Evolutionary conservation across 2,888 invertebrate species (phyloP), one percentile per base, ranked within the genome.

Genomic region (Macrosoma leucophasiata): DNA sequence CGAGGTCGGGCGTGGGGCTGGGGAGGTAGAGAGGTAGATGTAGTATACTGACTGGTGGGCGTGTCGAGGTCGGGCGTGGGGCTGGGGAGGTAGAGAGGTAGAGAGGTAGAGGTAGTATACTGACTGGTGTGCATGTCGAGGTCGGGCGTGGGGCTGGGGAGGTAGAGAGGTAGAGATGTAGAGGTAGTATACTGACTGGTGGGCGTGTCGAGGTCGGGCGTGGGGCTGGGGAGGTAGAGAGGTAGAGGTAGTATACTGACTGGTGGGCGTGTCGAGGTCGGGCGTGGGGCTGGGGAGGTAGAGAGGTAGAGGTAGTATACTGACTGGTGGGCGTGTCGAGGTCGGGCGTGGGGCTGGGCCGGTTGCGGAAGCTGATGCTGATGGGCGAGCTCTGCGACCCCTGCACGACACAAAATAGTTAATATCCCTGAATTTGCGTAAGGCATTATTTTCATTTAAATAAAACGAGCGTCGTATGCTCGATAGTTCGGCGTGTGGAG

Each of bases 291-390:
- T 29, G 21, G 6, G n/a, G 15, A 13, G 17, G n/a, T n/a, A n/a
- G n/a, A n/a, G n/a, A n/a, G n/a, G n/a, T 5, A 17, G 3, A 5
- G 3, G 25, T 4, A 13, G 8, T 12, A 8, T 20, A 34, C 51
- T 49, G 11, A 61, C 62, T 50, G 32, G 24, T 43, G 28, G 56
- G 57, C 21, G 58, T 49, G 46, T 55, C 52, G 11, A 51, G 41
- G 30, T 55, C 50, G 39, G 55, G 49, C 45, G 43, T 48, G 26
- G 63, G 59, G 48, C 54, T 57, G 46, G 52, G 48, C 47, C 51
- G 52, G 37, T 48, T 48, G 55, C 72, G 69, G 63, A 79, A 75
- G 58, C 73, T 76, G 59, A 79, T 75, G 38, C 66, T 66, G 62
- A 79, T 62, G 34, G 78, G 76, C 15, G 77, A 75, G 44, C 57